A percentile compares a stretch with the other conserved stretches of the same genome.
Conservation (phyloP, 1,140 invertebrate species). For the Drosophila bifasciata region DNA sequence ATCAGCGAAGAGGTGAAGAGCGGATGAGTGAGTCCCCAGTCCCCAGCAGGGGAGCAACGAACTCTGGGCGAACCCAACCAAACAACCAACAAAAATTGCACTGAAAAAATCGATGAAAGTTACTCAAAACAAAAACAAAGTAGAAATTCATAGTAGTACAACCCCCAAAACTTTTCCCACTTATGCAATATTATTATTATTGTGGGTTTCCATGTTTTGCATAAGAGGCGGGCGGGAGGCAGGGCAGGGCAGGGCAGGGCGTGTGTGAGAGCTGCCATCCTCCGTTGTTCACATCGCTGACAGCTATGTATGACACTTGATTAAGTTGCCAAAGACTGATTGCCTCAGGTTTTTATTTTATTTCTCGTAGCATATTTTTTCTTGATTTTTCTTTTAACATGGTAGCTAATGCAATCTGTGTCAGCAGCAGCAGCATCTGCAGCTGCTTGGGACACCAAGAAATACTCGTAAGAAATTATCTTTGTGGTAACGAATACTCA, state of each 20-base stretch:
- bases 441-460: conserved; percentile 26
- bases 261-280: conserved; percentile 46
- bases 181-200: conserved; percentile 40
- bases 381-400: background rate
- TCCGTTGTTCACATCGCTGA: conserved; percentile 22
- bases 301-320: conserved; percentile 28
- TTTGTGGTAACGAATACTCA: no score
- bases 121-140: conserved; percentile 28
- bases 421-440: background rate
- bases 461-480: background rate
- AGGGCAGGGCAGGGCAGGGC: background rate
- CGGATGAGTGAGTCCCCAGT: conserved; percentile 19
- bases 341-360: conserved; percentile 4
- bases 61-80: conserved; percentile 17
- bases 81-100: conserved; percentile 25
- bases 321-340: conserved; percentile 10
- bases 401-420: conserved; percentile 23
- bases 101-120: conserved; percentile 58
- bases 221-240: conserved; percentile 26
- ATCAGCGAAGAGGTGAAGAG: conserved; percentile 22
- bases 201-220: conserved; percentile 23
- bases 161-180: conserved; percentile 16
- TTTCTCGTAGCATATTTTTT: conserved; percentile 2
- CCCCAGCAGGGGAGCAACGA: conserved; percentile 38
- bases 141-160: conserved; percentile 21